Conservation (phyloP, 2,888 invertebrate species). For the Leucoma salicis region DNA sequence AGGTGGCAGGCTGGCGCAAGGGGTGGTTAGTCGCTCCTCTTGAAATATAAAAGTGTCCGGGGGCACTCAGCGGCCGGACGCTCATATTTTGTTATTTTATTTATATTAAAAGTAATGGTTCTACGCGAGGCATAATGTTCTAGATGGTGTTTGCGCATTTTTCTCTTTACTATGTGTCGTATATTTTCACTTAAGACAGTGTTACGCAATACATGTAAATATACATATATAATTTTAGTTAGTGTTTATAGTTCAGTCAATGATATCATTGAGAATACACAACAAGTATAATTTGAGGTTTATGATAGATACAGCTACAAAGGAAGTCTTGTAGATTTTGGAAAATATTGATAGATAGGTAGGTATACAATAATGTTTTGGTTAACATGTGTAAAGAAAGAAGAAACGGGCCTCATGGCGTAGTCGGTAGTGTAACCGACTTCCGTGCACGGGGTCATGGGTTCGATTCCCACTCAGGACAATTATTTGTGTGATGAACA, state of each 20-base stretch:
- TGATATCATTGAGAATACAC: no score
- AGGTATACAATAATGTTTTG: no score
- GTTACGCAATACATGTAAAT: no score
- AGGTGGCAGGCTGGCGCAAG: slow-evolving; percentile 21
- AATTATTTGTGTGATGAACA: no score
- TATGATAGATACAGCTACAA: slow-evolving; percentile 3
- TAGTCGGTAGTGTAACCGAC: no score
- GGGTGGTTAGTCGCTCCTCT: slow-evolving; percentile 47
- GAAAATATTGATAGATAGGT: no score
- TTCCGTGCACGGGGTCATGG: no score
- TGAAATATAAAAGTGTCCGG: slow-evolving; percentile 79
- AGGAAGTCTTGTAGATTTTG: no score
- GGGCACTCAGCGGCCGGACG: slow-evolving; percentile 80
- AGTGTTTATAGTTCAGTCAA: slow-evolving; percentile 52
- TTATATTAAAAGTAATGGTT: slow-evolving; percentile 82
- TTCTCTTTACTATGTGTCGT: slow-evolving; percentile 74
- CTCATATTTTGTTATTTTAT: slow-evolving; percentile 83
- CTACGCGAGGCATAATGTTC: slow-evolving; percentile 72
- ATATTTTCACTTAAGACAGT: slow-evolving; percentile 81
- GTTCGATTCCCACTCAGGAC: no score
- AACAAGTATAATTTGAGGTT: slow-evolving; percentile 27
- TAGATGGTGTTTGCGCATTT: slow-evolving; percentile 76
- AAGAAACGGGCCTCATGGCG: no score
- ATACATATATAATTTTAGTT: slow-evolving; percentile 67
- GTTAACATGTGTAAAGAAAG: no score